Conservation (phyloP, 2,888 invertebrate genomes). For the Caenorhabditis imperialis region DNA sequence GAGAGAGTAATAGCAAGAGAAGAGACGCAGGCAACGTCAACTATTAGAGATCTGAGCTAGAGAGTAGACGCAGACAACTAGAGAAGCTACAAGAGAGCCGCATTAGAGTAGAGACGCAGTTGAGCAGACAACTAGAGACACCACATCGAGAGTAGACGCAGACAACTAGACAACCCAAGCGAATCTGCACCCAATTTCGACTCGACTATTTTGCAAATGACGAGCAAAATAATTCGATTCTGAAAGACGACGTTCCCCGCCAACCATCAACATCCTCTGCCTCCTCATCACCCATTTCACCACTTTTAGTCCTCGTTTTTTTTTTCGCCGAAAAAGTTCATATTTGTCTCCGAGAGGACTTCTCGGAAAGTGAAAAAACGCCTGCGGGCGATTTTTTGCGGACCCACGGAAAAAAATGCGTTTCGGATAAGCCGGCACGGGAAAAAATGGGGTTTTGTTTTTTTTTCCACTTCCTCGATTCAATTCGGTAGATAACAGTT, state of each 20-base stretch:
- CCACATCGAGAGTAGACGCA: too few species aligned
- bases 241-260: conserved; percentile 12
- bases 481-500: too few species aligned
- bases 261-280: neutral
- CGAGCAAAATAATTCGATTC: conserved; percentile 35
- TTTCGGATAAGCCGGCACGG: conserved; percentile 22
- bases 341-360: neutral
- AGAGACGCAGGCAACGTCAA: too few species aligned
- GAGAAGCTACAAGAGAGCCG: too few species aligned
- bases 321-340: neutral
- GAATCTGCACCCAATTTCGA: too few species aligned
- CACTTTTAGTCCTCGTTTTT: conserved; percentile 78
- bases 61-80: too few species aligned
- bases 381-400: conserved; percentile 13
- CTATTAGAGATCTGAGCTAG: too few species aligned
- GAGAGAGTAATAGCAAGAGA: too few species aligned
- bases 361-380: conserved; percentile 10
- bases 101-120: too few species aligned
- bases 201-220: too few species aligned
- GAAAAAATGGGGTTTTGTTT: conserved; percentile 5
- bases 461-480: conserved; percentile 4
- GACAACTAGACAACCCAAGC: too few species aligned
- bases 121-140: too few species aligned
- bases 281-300: neutral
- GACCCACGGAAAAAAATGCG: conserved; percentile 17